phyloP scores from a whole-genome alignment of 2,797 vertebrate genomes.

The Melanotaenia trifasciata region DNA sequence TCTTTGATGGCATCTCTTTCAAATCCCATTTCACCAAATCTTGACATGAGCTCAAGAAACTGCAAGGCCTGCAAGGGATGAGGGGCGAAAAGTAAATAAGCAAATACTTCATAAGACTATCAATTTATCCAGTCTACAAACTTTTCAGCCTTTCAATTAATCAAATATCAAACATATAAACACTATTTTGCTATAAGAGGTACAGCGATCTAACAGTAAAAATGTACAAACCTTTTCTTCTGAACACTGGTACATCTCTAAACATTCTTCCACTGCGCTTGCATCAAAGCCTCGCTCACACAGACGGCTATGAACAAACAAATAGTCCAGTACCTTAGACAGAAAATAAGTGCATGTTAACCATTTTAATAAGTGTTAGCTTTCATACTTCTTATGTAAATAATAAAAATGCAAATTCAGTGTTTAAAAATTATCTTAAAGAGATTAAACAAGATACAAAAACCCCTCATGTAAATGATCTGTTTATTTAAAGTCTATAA shows the following conservation, averaged over 20 bases:
- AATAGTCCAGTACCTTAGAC: conserved; percentile 93
- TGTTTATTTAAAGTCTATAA: too few relatives aligned
- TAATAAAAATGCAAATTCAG: too few relatives aligned
- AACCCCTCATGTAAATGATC: too few relatives aligned
- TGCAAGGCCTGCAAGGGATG: conserved; percentile 87
- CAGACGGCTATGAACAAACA: conserved; percentile 92
- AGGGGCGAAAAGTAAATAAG: not conserved
- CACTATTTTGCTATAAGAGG: not conserved
- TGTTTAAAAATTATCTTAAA: too few relatives aligned
- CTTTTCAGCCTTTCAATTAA: not conserved
- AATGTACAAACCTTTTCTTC: conserved; percentile 91
- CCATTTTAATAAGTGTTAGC: not conserved
- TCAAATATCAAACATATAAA: not conserved
- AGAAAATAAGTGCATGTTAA: conserved; percentile 42
- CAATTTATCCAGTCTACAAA: not conserved
- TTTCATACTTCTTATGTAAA: not conserved
- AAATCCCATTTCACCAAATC: conserved; percentile 99
- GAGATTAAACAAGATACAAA: too few relatives aligned
- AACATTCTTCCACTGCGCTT: conserved; percentile 93
- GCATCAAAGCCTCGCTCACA: conserved; percentile 97
- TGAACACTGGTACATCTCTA: conserved; percentile 96
- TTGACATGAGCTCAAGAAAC: conserved; percentile 95
- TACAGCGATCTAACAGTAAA: not conserved
- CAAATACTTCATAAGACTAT: not conserved
- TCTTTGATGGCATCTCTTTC: conserved; percentile 96